These are phyloP conservation scores for Bibio marci DNA, from an alignment of 2,888 invertebrate genomes.

Conservation along the genomic window DNA sequence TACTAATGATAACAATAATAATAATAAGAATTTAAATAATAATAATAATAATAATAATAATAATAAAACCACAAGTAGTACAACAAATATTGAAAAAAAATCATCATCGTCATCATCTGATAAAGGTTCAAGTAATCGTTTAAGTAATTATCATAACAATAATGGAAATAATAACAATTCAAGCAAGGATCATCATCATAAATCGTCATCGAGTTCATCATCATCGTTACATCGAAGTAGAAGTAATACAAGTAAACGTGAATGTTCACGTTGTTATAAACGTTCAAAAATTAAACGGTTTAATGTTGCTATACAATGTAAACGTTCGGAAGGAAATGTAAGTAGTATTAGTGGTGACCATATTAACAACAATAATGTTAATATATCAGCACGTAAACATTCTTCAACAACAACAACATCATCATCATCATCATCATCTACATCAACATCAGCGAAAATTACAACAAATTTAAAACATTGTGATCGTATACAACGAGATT, in stretches of 20 bases:
- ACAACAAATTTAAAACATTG: no score
- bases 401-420: no score
- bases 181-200: slow-evolving; percentile 9
- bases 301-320: slow-evolving; percentile 57
- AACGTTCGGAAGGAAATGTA: slow-evolving; percentile 13
- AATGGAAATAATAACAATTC: slow-evolving; percentile 3
- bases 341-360: no score
- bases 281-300: slow-evolving; percentile 51
- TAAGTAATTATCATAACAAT: not conserved
- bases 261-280: slow-evolving; percentile 48
- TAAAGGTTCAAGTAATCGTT: not conserved
- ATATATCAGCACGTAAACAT: no score
- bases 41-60: slow-evolving; percentile 11
- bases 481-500: no score
- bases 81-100: slow-evolving; percentile 9
- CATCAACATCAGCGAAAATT: no score
- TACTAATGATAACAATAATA: no score
- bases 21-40: no score
- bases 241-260: slow-evolving; percentile 18
- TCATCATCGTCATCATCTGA: slow-evolving; percentile 10
- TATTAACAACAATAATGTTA: no score
- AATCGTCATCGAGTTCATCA: slow-evolving; percentile 5
- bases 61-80: slow-evolving; percentile 7
- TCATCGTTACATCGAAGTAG: slow-evolving; percentile 14
- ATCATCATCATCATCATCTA: no score